Percentiles rank a stretch among this genome's conserved stretches.
Evolutionary conservation across 2,888 invertebrate genomes (phyloP).

Genomic region (Scelioninae gen. 2): DNA sequence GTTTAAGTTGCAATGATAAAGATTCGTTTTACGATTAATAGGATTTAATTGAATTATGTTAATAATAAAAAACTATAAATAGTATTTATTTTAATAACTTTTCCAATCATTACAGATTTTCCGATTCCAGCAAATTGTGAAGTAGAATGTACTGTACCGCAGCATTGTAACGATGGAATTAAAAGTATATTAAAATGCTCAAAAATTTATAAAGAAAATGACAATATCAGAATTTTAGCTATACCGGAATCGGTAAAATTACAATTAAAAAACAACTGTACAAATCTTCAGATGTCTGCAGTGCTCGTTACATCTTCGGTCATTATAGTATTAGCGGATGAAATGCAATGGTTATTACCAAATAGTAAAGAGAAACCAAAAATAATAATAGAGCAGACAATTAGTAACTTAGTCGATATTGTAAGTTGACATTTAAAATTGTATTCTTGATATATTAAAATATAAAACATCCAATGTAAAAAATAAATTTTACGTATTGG

Average conservation of each 20-base stretch:
- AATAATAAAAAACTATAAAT: no score
- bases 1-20: no score
- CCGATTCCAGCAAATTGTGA: slow-evolving; percentile 75
- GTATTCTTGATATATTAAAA: no score
- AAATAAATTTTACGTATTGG: no score
- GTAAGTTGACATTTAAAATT: no score
- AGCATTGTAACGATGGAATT: slow-evolving; percentile 68
- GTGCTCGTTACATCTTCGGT: slow-evolving; percentile 72
- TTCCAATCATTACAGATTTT: slow-evolving; percentile 69
- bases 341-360: slow-evolving; percentile 76
- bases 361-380: slow-evolving; percentile 67
- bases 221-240: slow-evolving; percentile 72
- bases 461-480: no score
- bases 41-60: no score
- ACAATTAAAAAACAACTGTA: slow-evolving; percentile 66
- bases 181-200: slow-evolving; percentile 67
- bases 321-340: slow-evolving; percentile 75
- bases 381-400: slow-evolving; percentile 74
- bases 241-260: slow-evolving; percentile 75
- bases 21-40: no score
- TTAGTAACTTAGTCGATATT: slow-evolving; percentile 78
- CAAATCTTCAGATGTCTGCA: slow-evolving; percentile 65
- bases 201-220: slow-evolving; percentile 71
- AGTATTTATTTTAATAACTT: slow-evolving; percentile 3
- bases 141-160: slow-evolving; percentile 72